Evolutionary conservation across 2,888 invertebrate species (phyloP), one percentile per base, ranked within the genome.

Genomic region (Pseudococcus longispinus): DNA sequence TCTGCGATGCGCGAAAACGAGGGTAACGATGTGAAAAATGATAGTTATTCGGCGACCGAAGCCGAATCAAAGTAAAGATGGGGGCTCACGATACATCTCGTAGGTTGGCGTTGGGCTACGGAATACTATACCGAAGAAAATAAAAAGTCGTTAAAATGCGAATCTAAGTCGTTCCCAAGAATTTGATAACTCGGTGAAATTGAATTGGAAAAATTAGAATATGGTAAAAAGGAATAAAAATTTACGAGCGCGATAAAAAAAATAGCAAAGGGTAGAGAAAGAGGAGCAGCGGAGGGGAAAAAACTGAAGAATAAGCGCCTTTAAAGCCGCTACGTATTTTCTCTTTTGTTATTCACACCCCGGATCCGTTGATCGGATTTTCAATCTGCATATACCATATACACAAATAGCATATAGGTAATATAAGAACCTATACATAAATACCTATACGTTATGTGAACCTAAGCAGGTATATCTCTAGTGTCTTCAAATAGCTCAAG

Each of bases 141-240:
- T 29, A 29, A 77, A 77, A 77, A 77, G 26, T 77, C 37, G 77
- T 37, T 77, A 77, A 77, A 77, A 77, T 77, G 29, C 77, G 32
- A 77, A 77, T 77, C 77, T 77, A 23, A 26, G 32, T 77, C 32
- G 77, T 77, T 77, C 18, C 77, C 32, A 37, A 18, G 77, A 77
- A 77, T 77, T 77, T 77, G 77, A 77, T 77, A 77, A 77, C 77
- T 32, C 37, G n/a, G 37, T 37, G 32, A 77, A 77, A 77, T 77
- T 77, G 77, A 77, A 77, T 77, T 32, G 77, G n/a, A 77, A 77
- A 77, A 77, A 77, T 77, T 77, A 77, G 77, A 77, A 77, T 77
- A 77, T 77, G 77, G 18, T 77, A 77, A 77, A 77, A 77, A 77
- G 37, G n/a, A 37, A 77, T 77, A 77, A 77, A 77, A 77, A 77